Evolutionary conservation across 2,888 invertebrate genomes (phyloP).

Genomic region (Lampropteryx suffumata): DNA sequence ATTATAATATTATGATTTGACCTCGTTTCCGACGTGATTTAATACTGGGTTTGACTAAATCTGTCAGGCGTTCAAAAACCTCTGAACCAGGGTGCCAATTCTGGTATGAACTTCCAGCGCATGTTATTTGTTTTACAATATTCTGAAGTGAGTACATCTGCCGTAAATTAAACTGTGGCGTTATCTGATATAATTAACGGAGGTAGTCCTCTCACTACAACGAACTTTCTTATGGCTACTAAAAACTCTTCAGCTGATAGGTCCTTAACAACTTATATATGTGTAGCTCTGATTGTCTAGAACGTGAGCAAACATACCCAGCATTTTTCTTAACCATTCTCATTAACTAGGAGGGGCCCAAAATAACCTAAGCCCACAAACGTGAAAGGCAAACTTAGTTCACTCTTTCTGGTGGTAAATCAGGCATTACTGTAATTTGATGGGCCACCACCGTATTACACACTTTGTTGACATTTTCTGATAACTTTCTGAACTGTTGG

Average conservation of each 20-base stretch:
- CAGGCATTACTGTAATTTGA: background rate
- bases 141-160: background rate
- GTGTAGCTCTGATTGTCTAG: background rate
- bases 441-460: too few species aligned
- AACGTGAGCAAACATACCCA: background rate
- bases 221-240: too few species aligned
- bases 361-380: background rate
- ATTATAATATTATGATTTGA: background rate
- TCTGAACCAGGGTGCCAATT: background rate
- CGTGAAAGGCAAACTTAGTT: background rate
- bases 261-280: background rate
- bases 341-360: background rate
- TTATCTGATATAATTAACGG: too few species aligned
- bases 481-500: too few species aligned
- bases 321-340: background rate
- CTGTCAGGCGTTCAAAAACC: too few species aligned
- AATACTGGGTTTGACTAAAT: background rate
- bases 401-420: background rate
- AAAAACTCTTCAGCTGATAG: background rate
- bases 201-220: too few species aligned
- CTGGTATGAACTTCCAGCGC: background rate
- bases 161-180: too few species aligned
- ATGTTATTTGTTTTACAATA: background rate
- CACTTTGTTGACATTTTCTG: too few species aligned
- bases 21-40: background rate